Evolutionary conservation across 2,888 invertebrate genomes (phyloP).

Genomic region (Drosophila pseudotalamancana): DNA sequence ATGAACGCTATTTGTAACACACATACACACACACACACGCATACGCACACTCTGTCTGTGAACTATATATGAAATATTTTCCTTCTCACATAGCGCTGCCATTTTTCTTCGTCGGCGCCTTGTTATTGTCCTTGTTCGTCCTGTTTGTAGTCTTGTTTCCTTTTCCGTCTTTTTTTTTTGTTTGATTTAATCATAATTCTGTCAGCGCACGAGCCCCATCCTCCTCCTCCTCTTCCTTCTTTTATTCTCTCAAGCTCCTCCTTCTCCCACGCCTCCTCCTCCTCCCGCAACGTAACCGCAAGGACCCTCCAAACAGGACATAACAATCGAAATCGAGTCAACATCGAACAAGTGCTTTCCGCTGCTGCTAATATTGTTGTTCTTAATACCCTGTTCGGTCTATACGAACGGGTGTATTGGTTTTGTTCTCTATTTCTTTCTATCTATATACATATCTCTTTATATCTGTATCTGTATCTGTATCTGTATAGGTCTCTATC

Average conservation of each 20-base stretch:
- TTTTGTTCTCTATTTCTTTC: not conserved
- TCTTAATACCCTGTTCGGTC: not conserved
- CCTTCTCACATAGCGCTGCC: conserved; percentile 27
- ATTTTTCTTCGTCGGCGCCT: conserved; percentile 34
- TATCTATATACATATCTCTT: not conserved
- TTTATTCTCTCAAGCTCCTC: too few relatives aligned
- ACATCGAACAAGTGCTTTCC: conserved; percentile 49
- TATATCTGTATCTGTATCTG: not conserved
- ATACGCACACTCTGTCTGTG: too few relatives aligned
- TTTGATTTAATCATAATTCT: conserved; percentile 63
- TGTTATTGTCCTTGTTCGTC: conserved; percentile 17
- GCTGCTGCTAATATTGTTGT: conserved; percentile 19
- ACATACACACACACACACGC: not conserved
- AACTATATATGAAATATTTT: conserved; percentile 15
- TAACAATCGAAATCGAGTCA: conserved; percentile 45
- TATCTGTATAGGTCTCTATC: not conserved
- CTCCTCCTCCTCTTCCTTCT: not conserved
- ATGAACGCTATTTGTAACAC: conserved; percentile 36
- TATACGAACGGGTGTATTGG: not conserved
- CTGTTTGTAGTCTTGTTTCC: conserved; percentile 23
- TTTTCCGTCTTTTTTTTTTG: conserved; percentile 35
- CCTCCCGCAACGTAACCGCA: too few relatives aligned
- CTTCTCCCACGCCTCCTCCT: too few relatives aligned
- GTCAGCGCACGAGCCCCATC: conserved; percentile 1
- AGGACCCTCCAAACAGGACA: conserved; percentile 14